Evolutionary conservation across 1,140 invertebrate genomes (phyloP).

Genomic region (Ylistrum balloti): DNA sequence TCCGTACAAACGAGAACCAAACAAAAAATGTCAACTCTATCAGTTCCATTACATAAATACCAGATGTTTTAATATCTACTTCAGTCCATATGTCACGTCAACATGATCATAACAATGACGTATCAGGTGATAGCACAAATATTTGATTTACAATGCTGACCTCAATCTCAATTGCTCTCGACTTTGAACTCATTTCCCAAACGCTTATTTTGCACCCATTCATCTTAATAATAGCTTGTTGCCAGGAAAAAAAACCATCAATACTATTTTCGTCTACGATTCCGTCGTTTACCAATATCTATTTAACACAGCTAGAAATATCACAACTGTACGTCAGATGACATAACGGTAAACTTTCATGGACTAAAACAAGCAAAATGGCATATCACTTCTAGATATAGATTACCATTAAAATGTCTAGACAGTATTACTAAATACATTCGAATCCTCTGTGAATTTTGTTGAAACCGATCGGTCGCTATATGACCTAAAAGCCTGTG

Average conservation of each 20-base stretch:
- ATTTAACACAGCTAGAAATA: neutral
- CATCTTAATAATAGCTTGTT: neutral
- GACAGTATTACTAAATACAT: neutral
- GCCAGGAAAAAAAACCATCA: neutral
- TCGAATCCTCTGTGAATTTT: conserved; percentile 38
- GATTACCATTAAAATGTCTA: conserved; percentile 40
- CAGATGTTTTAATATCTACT: neutral
- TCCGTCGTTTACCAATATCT: neutral
- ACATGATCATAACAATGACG: neutral
- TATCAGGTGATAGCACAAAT: neutral
- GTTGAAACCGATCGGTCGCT: conserved; percentile 30
- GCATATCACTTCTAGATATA: neutral
- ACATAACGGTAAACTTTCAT: neutral
- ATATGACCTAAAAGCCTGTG: conserved; percentile 24
- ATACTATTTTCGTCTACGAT: neutral
- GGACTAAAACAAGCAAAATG: neutral
- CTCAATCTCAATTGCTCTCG: neutral
- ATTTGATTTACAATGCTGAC: neutral
- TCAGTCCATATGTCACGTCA: neutral
- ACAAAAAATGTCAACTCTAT: neutral
- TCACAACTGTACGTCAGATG: neutral
- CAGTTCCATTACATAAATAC: neutral
- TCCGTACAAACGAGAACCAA: neutral
- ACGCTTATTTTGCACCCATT: neutral
- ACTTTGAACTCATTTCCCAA: neutral